These are phyloP conservation scores for Aradus depressus DNA, from an alignment of 2,888 invertebrate species.

Conservation along the genomic window DNA sequence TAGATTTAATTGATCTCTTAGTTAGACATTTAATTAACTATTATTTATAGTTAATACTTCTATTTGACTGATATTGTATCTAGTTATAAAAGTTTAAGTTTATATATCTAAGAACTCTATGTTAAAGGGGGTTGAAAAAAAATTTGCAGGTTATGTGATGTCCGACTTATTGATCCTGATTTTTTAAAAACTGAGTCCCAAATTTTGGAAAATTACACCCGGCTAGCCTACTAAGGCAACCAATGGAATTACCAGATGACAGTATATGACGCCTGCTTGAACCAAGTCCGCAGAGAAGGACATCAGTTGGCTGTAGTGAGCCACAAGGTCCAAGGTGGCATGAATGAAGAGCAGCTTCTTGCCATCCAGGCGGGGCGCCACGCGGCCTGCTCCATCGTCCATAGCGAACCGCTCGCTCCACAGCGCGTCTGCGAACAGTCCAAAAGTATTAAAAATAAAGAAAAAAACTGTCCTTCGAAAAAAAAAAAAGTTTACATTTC, in stretches of 20 bases:
- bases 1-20: no score
- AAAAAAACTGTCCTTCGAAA: not conserved
- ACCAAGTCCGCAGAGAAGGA: constrained; percentile 72
- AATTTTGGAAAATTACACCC: no score
- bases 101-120: no score
- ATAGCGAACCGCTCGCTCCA: constrained; percentile 83
- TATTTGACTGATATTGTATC: no score
- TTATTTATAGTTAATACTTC: no score
- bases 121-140: no score
- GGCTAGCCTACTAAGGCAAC: not conserved
- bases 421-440: constrained; percentile 57
- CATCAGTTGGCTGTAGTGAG: constrained; percentile 80
- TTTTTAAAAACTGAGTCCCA: not conserved
- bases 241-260: constrained; percentile 56
- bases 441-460: not conserved
- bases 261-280: constrained; percentile 68
- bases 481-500: not conserved
- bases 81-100: no score
- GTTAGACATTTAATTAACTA: no score
- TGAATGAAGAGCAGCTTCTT: constrained; percentile 46
- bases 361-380: constrained; percentile 60
- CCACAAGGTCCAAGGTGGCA: constrained; percentile 73
- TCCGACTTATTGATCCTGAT: not conserved
- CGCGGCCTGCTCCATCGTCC: constrained; percentile 63
- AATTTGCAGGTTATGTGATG: no score